phyloP scores from a whole-genome alignment of 2,888 invertebrate genomes.

The Galeopsomyia nigrocyanea region DNA sequence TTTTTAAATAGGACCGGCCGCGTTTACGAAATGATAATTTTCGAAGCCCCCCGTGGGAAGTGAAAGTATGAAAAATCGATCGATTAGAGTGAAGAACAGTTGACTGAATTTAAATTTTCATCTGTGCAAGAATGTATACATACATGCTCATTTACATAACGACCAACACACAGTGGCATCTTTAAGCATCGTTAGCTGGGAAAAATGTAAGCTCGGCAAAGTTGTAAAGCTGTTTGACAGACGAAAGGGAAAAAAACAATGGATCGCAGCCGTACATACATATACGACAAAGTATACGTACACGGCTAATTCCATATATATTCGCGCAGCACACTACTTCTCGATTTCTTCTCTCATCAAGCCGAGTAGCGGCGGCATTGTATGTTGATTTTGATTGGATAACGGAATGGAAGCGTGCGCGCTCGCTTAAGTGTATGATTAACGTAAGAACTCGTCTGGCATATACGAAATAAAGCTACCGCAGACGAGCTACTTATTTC shows the following conservation, averaged over 20 bases:
- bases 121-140: no score
- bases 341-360: conserved; percentile 37
- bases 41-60: no score
- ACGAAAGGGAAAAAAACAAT: neutral
- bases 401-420: conserved; percentile 19
- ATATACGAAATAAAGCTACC: conserved; percentile 12
- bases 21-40: no score
- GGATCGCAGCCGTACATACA: neutral
- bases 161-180: no score
- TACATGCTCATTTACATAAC: no score
- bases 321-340: neutral
- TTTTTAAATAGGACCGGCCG: no score
- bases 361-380: conserved; percentile 18
- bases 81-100: no score
- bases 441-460: conserved; percentile 34
- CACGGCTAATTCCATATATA: neutral
- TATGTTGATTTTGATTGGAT: conserved; percentile 46
- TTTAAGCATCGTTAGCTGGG: no score
- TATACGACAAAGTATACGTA: neutral
- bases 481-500: neutral
- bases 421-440: conserved; percentile 29
- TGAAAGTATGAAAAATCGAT: no score
- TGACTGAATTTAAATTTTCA: no score
- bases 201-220: no score
- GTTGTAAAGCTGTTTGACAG: no score